phyloP scores from a whole-genome alignment of 2,113 vertebrate genomes.

The Pangasianodon hypophthalmus region DNA sequence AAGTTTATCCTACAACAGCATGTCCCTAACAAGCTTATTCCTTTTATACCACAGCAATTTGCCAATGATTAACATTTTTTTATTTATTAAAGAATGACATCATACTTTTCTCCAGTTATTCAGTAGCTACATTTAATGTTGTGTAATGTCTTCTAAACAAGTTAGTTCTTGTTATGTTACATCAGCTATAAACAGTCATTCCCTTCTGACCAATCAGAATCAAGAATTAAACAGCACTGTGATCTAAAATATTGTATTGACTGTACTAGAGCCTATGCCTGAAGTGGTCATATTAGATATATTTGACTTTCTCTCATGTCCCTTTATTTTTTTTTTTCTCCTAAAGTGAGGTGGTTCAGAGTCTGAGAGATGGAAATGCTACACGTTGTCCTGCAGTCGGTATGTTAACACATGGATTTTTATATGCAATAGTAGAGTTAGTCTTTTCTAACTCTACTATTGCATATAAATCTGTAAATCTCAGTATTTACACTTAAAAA shows the following conservation, averaged over 20 bases:
- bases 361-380: constrained; percentile 67
- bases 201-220: neutral
- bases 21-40: neutral
- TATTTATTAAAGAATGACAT: neutral
- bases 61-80: neutral
- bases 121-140: neutral
- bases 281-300: neutral
- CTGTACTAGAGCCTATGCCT: neutral
- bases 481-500: neutral
- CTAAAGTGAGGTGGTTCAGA: constrained; percentile 75
- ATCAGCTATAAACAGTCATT: neutral
- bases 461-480: too few relatives aligned
- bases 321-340: constrained; percentile 7
- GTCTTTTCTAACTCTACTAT: too few relatives aligned
- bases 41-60: neutral
- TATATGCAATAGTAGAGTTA: too few relatives aligned
- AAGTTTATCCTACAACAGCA: neutral
- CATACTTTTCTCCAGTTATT: neutral
- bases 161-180: neutral
- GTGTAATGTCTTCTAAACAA: neutral
- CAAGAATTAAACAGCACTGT: neutral
- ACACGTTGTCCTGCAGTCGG: constrained; percentile 67
- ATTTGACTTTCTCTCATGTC: neutral
- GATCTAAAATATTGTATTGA: neutral
- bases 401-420: constrained; percentile 44